Conservation (phyloP, 2,797 vertebrate genomes). For the Hephaestus fuliginosus region DNA sequence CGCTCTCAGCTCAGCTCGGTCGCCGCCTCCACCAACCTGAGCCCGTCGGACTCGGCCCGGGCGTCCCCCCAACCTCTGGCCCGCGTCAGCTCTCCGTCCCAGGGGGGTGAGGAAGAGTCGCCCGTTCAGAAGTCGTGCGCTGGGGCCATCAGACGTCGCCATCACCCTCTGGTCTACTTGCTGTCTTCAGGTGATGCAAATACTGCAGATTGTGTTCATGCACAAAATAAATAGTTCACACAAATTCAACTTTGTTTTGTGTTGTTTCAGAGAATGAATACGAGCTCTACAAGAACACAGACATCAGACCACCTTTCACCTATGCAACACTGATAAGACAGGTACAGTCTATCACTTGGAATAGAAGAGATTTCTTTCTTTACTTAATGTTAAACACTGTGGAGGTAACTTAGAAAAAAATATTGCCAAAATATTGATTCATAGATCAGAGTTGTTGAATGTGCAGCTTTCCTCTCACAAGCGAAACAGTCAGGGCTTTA, state of each 20-base stretch:
- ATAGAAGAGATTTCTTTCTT: background rate
- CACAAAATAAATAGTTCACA: background rate
- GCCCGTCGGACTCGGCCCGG: slow-evolving; percentile 88
- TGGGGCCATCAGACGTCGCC: slow-evolving; percentile 88
- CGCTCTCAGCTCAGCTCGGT: slow-evolving; percentile 87
- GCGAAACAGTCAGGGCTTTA: background rate
- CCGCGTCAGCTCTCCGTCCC: slow-evolving; percentile 85
- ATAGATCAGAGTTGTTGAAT: background rate
- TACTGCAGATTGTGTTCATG: background rate
- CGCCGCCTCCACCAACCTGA: slow-evolving; percentile 86
- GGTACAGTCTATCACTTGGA: slow-evolving; percentile 80
- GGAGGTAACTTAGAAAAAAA: background rate
- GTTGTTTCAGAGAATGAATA: slow-evolving; percentile 91
- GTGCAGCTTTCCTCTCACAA: background rate
- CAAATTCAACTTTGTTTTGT: background rate
- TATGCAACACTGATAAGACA: slow-evolving; percentile 98
- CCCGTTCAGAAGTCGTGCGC: slow-evolving; percentile 84
- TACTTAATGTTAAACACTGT: background rate
- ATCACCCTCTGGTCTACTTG: slow-evolving; percentile 87
- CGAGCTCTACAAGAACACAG: slow-evolving; percentile 96
- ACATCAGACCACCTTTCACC: slow-evolving; percentile 96
- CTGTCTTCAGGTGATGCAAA: slow-evolving; percentile 90
- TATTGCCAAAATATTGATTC: background rate
- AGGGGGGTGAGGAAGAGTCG: slow-evolving; percentile 88
- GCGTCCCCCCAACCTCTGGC: slow-evolving; percentile 86